Conservation (phyloP, 2,113 vertebrate species). For the Ptilonorhynchus violaceus region DNA sequence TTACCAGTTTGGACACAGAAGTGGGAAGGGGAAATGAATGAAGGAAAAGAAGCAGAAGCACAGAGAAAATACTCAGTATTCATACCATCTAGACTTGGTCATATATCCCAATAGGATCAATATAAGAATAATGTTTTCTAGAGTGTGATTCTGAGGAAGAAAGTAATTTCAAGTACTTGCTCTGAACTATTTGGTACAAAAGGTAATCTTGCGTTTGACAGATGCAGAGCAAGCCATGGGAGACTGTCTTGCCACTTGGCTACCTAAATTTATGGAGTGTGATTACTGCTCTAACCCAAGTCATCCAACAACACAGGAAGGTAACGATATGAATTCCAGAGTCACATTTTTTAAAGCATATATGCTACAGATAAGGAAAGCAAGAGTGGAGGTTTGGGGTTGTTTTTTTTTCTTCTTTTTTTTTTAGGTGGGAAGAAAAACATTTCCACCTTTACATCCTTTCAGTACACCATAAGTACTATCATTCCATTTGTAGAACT, state of each 20-base stretch:
- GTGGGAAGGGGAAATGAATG: background rate
- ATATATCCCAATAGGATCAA: background rate
- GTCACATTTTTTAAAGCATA: background rate
- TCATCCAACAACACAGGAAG: background rate
- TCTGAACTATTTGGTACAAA: background rate
- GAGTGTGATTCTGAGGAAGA: background rate
- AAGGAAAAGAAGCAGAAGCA: background rate
- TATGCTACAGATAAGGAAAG: background rate
- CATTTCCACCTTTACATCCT: background rate
- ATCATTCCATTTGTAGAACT: background rate
- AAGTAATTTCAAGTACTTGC: background rate
- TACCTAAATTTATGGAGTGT: background rate
- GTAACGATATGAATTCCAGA: background rate
- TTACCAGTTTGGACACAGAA: background rate
- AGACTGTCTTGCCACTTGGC: background rate
- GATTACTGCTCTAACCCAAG: background rate
- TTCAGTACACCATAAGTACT: background rate
- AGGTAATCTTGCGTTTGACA: fast-evolving
- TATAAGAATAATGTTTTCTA: background rate
- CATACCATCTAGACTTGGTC: background rate
- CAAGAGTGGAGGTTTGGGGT: background rate
- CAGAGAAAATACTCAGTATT: background rate
- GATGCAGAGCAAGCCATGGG: background rate
- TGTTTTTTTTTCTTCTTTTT: background rate
- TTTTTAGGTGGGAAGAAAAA: background rate